Percentiles rank a stretch among this genome's conserved stretches.
Conservation (phyloP, 2,888 invertebrate genomes). For the Thymelicus acteon region DNA sequence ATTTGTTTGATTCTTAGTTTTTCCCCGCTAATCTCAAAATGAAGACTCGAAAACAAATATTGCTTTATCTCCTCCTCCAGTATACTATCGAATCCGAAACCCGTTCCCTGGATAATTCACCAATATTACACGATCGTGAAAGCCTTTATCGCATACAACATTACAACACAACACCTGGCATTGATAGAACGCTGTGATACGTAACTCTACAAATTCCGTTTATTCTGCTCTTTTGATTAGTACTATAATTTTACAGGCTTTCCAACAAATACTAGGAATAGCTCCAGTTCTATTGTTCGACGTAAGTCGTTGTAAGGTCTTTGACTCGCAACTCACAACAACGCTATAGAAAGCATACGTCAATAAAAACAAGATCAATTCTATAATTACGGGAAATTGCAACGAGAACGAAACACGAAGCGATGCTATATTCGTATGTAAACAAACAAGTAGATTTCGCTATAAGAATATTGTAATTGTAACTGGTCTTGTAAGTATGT, state of each 20-base stretch:
- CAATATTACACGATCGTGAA: too few species aligned
- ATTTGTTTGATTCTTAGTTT: too few species aligned
- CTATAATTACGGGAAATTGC: slow-evolving; percentile 15
- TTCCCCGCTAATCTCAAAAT: too few species aligned
- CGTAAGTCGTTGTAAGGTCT: slow-evolving; percentile 18
- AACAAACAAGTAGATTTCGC: neutral
- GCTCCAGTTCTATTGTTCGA: slow-evolving; percentile 19
- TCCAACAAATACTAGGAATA: slow-evolving; percentile 26
- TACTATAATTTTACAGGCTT: slow-evolving; percentile 24
- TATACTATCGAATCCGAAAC: too few species aligned
- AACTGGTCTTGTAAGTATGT: neutral
- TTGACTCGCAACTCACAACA: slow-evolving; percentile 28
- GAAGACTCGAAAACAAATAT: too few species aligned
- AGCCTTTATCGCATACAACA: too few species aligned
- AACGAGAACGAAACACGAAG: slow-evolving; percentile 7
- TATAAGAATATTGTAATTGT: slow-evolving; percentile 22
- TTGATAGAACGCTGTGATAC: neutral
- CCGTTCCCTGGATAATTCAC: too few species aligned
- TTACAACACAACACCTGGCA: too few species aligned
- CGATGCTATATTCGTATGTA: slow-evolving; percentile 21
- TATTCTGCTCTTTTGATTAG: slow-evolving; percentile 3
- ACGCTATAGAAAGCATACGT: slow-evolving; percentile 29
- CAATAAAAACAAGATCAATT: slow-evolving; percentile 24
- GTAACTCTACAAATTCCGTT: slow-evolving; percentile 1
- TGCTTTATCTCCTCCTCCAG: too few species aligned